Evolutionary conservation across 2,888 invertebrate species (phyloP), one percentile per base, ranked within the genome.

Genomic region (Thereva nobilitata): DNA sequence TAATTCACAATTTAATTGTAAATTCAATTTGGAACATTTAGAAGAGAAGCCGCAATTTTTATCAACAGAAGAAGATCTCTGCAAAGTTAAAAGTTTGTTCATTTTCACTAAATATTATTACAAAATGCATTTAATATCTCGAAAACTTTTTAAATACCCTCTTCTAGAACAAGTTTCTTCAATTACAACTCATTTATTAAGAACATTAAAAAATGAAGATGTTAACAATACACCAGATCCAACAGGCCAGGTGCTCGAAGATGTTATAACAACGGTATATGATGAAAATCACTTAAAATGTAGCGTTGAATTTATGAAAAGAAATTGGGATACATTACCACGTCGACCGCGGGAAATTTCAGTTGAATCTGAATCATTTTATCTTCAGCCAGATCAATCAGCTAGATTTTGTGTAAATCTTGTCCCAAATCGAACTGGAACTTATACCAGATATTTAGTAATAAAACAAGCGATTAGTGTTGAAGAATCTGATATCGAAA

Each of bases 251-350:
- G 23, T 23, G 23, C 23, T 23, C 23, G 23, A 23, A 23, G 23
- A 23, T 23, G 23, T 23, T 23, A 23, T 23, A 23, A 23, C 23
- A 23, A 23, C 23, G 2, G 23, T 23, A 23, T 23, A 23, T 2
- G 23, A 37, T 47, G 57, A 59, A 6, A 10, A 59, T 4, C 5
- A 38, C 37, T 3, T 10, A 44, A 23, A 23, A 23, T 47, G 37
- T 38, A 47, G 37, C 7, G 2, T 10, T 8, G 47, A 59, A 9
- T 59, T n/a, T 9, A 45, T 7, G 7, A 59, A 74, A 47, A 74
- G 77, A 73, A 76, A 78, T 69, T 79, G 79, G 79, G 75, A 76
- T 64, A 67, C 70, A 1, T 44, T 79, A 23, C 77, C 79, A 6
- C 71, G 71, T 12, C 74, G 78, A 72, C 77, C 80, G 0, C 71